A percentile compares a stretch with the other conserved stretches of the same genome.
phyloP scores from a whole-genome alignment of 1,140 invertebrate species.

The Polypedilum vanderplanki region DNA sequence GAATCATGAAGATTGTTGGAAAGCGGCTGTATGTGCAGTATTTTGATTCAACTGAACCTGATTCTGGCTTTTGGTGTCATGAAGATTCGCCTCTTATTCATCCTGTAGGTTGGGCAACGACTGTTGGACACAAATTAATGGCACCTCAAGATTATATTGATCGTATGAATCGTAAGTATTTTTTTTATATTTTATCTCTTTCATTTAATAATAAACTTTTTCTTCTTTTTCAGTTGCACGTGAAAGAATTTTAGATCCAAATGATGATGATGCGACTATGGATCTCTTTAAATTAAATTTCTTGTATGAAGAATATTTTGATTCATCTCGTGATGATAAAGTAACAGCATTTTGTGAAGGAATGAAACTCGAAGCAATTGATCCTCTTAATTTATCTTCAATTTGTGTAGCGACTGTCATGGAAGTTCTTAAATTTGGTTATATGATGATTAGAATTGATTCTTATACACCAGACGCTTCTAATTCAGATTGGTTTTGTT shows the following conservation, averaged over 20 bases:
- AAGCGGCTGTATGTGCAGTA: constrained; percentile 86
- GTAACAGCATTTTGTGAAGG: constrained; percentile 65
- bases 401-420: constrained; percentile 94
- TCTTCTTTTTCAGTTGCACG: constrained; percentile 37
- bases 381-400: constrained; percentile 87
- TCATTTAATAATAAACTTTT: not conserved
- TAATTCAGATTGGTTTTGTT: constrained; percentile 94
- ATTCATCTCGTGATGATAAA: constrained; percentile 37
- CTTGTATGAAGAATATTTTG: constrained; percentile 43
- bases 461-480: constrained; percentile 75
- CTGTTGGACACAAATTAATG: constrained; percentile 76
- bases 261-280: constrained; percentile 64
- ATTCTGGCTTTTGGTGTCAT: constrained; percentile 91
- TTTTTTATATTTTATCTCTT: not conserved
- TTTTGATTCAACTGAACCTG: constrained; percentile 72
- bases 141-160: constrained; percentile 71
- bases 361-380: constrained; percentile 95
- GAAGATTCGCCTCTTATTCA: constrained; percentile 91
- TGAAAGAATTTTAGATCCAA: constrained; percentile 43
- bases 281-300: constrained; percentile 58
- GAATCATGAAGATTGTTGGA: constrained; percentile 81
- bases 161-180: constrained; percentile 46
- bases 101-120: constrained; percentile 89
- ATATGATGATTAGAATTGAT: constrained; percentile 93
- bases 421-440: constrained; percentile 84